These are phyloP conservation scores for Regulus satrapa DNA, from an alignment of 2,113 vertebrate species.

Conservation along the genomic window DNA sequence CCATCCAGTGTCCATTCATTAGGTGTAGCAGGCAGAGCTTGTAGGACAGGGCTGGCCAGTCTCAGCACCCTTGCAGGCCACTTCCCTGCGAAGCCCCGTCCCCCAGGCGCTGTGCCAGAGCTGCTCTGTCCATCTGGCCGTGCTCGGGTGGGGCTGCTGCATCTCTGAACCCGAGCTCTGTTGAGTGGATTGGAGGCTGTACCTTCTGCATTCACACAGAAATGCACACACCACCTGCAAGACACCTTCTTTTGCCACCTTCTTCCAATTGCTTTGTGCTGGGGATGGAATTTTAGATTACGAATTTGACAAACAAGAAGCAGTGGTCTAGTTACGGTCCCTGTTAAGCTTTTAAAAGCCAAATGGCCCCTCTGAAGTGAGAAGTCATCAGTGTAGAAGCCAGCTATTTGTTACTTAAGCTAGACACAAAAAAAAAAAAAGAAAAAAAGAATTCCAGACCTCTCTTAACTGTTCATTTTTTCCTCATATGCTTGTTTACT, in stretches of 20 bases:
- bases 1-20: neutral
- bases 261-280: neutral
- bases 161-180: neutral
- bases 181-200: neutral
- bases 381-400: neutral
- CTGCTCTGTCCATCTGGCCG: neutral
- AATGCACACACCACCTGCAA: neutral
- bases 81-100: neutral
- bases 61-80: neutral
- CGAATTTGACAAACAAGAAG: neutral
- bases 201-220: neutral
- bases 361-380: neutral
- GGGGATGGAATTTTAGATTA: neutral
- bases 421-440: neutral
- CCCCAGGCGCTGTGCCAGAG: neutral
- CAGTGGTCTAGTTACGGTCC: neutral
- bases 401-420: neutral
- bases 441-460: neutral
- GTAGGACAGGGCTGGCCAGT: neutral
- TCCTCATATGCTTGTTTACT: neutral
- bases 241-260: neutral
- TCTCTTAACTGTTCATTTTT: neutral
- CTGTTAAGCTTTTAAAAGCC: neutral
- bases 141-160: neutral
- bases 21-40: neutral